Base-by-base conservation (phyloP, 2,113 vertebrate genomes). In the Muscicapa adusta region DNA sequence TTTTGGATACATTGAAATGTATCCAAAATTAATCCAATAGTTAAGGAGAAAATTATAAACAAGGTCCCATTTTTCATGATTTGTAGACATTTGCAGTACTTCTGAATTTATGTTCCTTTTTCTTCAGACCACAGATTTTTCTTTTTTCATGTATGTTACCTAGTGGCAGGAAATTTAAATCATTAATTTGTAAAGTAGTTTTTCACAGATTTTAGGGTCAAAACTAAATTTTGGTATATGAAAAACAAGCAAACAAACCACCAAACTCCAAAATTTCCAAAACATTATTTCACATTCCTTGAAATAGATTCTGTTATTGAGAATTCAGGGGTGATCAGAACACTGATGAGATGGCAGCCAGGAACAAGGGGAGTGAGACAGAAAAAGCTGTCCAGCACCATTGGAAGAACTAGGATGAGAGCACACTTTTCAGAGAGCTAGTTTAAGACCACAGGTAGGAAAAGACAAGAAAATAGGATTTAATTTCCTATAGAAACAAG, bases 191-290 rank as follows among this genome's bases (percentile, higher is more conserved):
- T 47, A 34, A 80, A 73, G 9, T 23, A 45, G 14, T 42, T 84
- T 73, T 80, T 65, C 24, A 6, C 18, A 61, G 9, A 68, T 80
- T 60, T 80, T 22, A 54, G 22, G 15, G 10, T 42, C 17, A 63
- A 50, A 91, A 66, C 4, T 58, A 40, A 24, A 45, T 38, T 72
- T 84, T 19, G 5, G 9, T 42, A 65, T 7, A 14, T 24, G 3
- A 19, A 40, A 36, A 58, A 53, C 45, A 34, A 66, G 16, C 12
- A 47, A 50, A 38, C 19, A 17, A 8, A 38, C 19, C 8, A 28
- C 10, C 5, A 33, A 51, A 51, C 8, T 1, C 5, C 14, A 19
- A 45, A 58, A 33, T 1, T 2, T 5, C 11, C 10, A 34, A 20
- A 28, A 20, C 2, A 4, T 31, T 66, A 14, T 31, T 86, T 57